These are phyloP conservation scores for Chrysemys picta DNA, from an alignment of 2,113 vertebrate species.

Conservation along the genomic window DNA sequence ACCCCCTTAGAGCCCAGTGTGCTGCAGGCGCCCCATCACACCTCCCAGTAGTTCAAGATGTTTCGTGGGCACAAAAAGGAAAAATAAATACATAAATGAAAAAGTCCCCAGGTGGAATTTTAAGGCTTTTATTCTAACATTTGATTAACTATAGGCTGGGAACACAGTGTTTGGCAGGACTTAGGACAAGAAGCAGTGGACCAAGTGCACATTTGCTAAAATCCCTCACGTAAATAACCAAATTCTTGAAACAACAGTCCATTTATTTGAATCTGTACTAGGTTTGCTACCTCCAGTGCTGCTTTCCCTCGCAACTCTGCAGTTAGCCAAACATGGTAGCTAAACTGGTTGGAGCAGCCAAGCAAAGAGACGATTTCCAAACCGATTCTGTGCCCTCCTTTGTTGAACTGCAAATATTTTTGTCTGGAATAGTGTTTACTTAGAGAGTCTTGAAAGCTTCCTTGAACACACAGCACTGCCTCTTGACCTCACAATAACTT, in stretches of 20 bases:
- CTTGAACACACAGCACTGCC: not conserved
- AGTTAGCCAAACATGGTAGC: not conserved
- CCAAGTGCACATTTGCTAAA: not conserved
- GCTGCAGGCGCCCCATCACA: too few species aligned
- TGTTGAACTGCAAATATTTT: not conserved
- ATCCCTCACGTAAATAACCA: not conserved
- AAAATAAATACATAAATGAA: not conserved
- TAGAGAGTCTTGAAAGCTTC: not conserved
- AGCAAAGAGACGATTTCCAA: constrained; percentile 20
- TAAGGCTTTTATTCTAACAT: not conserved
- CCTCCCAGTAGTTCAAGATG: not conserved
- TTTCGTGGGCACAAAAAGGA: not conserved
- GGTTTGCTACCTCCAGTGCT: not conserved
- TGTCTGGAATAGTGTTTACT: not conserved
- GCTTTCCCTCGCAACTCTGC: constrained; percentile 16
- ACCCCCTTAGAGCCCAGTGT: too few species aligned
- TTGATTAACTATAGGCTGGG: not conserved
- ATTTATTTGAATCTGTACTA: not conserved
- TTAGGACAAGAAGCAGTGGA: not conserved
- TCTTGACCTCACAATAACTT: constrained; percentile 26
- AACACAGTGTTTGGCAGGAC: not conserved
- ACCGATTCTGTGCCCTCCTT: not conserved
- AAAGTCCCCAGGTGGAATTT: not conserved
- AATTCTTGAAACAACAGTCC: not conserved
- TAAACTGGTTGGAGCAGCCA: not conserved